Evolutionary conservation across 2,797 vertebrate genomes (phyloP).

Genomic region (Anguilla obscura): DNA sequence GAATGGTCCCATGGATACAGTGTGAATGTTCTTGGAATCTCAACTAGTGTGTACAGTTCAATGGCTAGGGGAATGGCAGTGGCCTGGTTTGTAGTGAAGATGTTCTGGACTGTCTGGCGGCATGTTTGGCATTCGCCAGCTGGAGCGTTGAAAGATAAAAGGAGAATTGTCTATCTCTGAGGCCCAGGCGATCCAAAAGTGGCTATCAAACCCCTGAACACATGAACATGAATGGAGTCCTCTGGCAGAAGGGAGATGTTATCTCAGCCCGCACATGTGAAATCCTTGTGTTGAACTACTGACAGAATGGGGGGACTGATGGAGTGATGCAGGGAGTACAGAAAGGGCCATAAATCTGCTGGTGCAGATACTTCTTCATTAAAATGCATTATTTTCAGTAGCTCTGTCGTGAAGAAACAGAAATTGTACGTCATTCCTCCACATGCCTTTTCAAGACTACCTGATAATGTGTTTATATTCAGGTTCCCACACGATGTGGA

Average conservation of each 20-base stretch:
- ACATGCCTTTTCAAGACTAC: neutral
- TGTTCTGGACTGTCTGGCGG: constrained; percentile 88
- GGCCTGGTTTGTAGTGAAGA: constrained; percentile 84
- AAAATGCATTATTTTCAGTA: neutral
- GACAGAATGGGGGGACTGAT: constrained; percentile 32
- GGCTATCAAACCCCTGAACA: constrained; percentile 92
- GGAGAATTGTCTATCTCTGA: constrained; percentile 90
- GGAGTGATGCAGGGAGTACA: neutral
- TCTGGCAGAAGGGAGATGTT: constrained; percentile 92
- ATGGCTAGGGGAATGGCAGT: constrained; percentile 71
- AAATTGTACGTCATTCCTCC: neutral
- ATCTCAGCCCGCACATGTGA: constrained; percentile 81
- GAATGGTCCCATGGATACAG: neutral
- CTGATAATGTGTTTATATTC: neutral
- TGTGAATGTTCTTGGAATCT: constrained; percentile 64
- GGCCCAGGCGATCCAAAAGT: constrained; percentile 92
- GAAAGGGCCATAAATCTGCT: neutral
- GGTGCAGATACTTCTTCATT: neutral
- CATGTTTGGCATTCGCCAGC: constrained; percentile 97
- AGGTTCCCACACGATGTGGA: neutral
- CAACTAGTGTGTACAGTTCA: constrained; percentile 68
- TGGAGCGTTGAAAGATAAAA: constrained; percentile 92
- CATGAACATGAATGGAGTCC: constrained; percentile 93
- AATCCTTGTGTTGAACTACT: constrained; percentile 72
- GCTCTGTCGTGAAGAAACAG: neutral